Evolutionary conservation across 2,113 vertebrate genomes (phyloP).

Genomic region (Micronycteris hirsuta): DNA sequence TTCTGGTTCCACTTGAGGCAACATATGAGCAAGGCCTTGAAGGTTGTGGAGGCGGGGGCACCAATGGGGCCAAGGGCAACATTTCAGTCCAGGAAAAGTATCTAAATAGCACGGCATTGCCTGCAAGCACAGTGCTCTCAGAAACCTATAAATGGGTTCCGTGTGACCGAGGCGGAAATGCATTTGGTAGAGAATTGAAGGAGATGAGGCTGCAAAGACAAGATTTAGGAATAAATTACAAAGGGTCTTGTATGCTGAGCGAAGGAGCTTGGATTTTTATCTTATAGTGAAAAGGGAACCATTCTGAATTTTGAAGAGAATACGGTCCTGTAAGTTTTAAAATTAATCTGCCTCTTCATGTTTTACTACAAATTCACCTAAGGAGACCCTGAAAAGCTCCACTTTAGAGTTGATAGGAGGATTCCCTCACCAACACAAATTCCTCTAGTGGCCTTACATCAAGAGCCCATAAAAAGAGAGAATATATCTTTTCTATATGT

Average conservation of each 20-base stretch:
- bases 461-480: constrained; percentile 25
- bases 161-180: background rate
- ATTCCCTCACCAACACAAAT: constrained; percentile 29
- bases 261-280: background rate
- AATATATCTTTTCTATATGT: background rate
- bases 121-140: background rate
- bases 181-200: background rate
- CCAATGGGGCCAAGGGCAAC: background rate
- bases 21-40: background rate
- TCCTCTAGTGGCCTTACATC: background rate
- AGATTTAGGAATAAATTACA: background rate
- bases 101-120: background rate
- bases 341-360: constrained; percentile 13
- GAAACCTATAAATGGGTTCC: background rate
- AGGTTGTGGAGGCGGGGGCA: background rate
- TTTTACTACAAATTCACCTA: constrained; percentile 29
- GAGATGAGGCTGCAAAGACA: background rate
- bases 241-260: background rate
- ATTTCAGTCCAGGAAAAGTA: background rate
- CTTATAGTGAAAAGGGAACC: background rate
- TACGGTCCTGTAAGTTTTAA: constrained; percentile 4
- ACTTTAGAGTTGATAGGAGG: constrained; percentile 15
- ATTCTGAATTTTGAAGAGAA: constrained; percentile 9
- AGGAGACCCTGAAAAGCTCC: background rate
- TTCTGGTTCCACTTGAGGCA: background rate